Evolutionary conservation across 2,113 vertebrate species (phyloP).

Genomic region (Tragelaphus scriptus): DNA sequence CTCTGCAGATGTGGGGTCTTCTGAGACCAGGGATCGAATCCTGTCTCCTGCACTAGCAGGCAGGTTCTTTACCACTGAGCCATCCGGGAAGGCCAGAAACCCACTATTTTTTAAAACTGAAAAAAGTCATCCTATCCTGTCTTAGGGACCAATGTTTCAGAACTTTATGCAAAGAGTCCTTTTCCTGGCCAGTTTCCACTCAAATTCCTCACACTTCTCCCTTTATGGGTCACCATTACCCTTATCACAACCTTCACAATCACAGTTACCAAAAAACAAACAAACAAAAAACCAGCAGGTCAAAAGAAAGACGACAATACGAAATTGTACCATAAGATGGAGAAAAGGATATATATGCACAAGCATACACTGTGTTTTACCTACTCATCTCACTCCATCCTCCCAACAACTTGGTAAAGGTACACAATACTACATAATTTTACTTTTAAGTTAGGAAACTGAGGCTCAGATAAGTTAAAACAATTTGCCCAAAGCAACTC

Average conservation of each 20-base stretch:
- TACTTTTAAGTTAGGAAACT: neutral
- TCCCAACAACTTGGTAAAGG: neutral
- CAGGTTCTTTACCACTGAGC: neutral
- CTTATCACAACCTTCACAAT: neutral
- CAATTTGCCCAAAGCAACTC: neutral
- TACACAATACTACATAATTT: neutral
- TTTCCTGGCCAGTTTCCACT: neutral
- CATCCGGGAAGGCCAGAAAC: neutral
- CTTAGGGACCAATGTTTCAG: neutral
- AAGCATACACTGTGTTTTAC: neutral
- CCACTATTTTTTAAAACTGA: neutral
- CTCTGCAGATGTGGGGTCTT: neutral
- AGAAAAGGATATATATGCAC: neutral
- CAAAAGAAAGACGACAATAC: neutral
- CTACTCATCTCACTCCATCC: neutral
- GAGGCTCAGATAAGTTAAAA: neutral
- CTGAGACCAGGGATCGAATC: neutral
- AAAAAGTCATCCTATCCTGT: neutral
- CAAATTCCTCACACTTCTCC: neutral
- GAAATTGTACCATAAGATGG: neutral
- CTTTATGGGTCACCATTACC: neutral
- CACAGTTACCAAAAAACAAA: neutral
- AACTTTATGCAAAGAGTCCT: neutral
- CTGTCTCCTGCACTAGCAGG: neutral
- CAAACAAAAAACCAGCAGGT: neutral